These are phyloP conservation scores for Diploscapter pachys DNA, from an alignment of 1,140 invertebrate species.

Conservation along the genomic window DNA sequence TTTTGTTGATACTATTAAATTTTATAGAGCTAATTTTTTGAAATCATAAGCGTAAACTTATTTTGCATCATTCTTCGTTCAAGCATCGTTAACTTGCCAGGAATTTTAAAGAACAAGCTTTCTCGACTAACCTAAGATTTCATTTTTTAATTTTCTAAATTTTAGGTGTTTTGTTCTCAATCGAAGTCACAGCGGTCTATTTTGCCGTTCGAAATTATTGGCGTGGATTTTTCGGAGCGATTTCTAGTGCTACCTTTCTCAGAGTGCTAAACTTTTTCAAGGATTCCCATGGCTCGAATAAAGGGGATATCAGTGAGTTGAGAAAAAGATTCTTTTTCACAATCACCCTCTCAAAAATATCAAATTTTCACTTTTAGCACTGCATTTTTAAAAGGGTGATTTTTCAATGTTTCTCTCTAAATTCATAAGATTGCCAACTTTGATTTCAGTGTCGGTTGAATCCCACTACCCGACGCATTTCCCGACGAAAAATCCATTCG, in stretches of 20 bases:
- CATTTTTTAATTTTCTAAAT: neutral
- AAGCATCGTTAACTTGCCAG: too few species aligned
- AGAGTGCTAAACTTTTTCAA: constrained; percentile 65
- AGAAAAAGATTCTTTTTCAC: too few species aligned
- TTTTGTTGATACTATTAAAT: too few species aligned
- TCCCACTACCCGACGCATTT: constrained; percentile 91
- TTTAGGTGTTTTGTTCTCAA: constrained; percentile 90
- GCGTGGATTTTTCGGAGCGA: constrained; percentile 95
- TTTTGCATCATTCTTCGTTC: constrained; percentile 5
- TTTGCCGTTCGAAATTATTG: constrained; percentile 98
- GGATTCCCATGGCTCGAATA: neutral
- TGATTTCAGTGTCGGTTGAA: constrained; percentile 79
- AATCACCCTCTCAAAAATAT: too few species aligned
- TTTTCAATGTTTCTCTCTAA: neutral
- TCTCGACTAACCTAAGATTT: too few species aligned
- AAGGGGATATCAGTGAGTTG: too few species aligned
- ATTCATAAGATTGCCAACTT: neutral
- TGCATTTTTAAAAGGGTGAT: neutral
- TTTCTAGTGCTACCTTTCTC: constrained; percentile 92
- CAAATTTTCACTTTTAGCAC: too few species aligned
- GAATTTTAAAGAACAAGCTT: too few species aligned
- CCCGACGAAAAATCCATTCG: constrained; percentile 92
- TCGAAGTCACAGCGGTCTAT: constrained; percentile 97
- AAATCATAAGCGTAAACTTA: constrained; percentile 6
- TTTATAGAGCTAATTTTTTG: constrained; percentile 4